Percentiles rank a stretch among this genome's conserved stretches.
Conservation (phyloP, 92 coral and sea anemone species). For the Zoanthus solanderi region DNA sequence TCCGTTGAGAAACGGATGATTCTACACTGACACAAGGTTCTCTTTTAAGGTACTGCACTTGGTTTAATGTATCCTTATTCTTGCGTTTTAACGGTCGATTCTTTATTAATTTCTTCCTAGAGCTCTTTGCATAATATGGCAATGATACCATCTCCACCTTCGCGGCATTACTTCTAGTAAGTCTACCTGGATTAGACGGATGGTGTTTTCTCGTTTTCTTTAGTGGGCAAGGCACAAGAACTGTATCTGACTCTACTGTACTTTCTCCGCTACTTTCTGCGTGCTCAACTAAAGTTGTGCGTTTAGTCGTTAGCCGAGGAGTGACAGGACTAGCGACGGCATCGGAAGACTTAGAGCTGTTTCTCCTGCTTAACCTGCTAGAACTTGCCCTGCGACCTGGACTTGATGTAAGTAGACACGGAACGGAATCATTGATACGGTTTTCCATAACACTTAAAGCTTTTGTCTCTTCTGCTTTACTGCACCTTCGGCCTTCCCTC, state of each 20-base stretch:
- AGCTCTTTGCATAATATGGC: slow-evolving; percentile 37
- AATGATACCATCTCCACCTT: slow-evolving; percentile 27
- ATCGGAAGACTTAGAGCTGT: neutral
- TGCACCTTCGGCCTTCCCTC: neutral
- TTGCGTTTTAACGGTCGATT: neutral
- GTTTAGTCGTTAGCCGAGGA: neutral
- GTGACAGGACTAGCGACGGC: neutral
- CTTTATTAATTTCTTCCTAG: slow-evolving; percentile 1
- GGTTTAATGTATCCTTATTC: neutral
- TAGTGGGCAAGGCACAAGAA: slow-evolving; percentile 3
- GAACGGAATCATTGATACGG: slow-evolving; percentile 18
- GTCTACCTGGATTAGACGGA: slow-evolving; percentile 7
- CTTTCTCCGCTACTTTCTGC: neutral
- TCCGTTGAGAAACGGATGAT: neutral
- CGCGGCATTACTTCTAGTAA: slow-evolving; percentile 2
- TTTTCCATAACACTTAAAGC: slow-evolving; percentile 24
- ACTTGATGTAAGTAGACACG: slow-evolving; percentile 2
- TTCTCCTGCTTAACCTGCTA: neutral
- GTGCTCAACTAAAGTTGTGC: neutral
- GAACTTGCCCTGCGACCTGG: slow-evolving; percentile 7
- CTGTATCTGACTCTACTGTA: slow-evolving; percentile 6
- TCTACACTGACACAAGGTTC: neutral
- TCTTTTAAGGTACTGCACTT: neutral
- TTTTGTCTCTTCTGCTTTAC: slow-evolving; percentile 43
- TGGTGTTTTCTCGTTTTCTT: neutral